Base-by-base conservation (phyloP, 2,797 vertebrate genomes). In the Amphiprion clarkii region DNA sequence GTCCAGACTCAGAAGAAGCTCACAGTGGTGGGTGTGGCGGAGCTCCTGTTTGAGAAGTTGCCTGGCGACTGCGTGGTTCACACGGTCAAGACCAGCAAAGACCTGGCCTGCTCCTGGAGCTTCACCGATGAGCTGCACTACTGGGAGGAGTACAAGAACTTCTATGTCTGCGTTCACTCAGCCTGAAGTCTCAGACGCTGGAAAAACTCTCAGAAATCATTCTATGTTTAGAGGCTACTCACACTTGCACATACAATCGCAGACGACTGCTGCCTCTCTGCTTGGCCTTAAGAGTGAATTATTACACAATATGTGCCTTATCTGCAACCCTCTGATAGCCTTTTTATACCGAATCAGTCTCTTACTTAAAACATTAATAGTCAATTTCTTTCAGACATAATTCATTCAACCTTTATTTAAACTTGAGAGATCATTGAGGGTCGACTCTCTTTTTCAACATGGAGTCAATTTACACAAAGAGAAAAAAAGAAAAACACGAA, bases 91-190 rank as follows among this genome's bases (percentile, higher is more conserved):
- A 87, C 54, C 52, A 48, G 70, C 87, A 93, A 82, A 76, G 94
- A 95, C 6, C 82, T 95, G 70, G 94, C 67, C 76, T 92, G 83
- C 61, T 82, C 76, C 72, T 93, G 85, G 85, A 96, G 93, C 90
- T 95, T 96, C 79, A 17, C 25, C 0, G 91, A 93, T 0, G 92
- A 95, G 57, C 90, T 94, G 7, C 94, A 95, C 82, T 95, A 93
- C 91, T 95, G 93, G 94, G 90, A 92, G 69, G 78, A 92, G 58
- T 88, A 92, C 55, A 94, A 93, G 19, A 93, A 89, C 64, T 42
- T 95, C 58, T 90, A 78, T 48, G 87, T 96, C 40, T 95, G 95
- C 14, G 88, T 92, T 69, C 95, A 96, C 88, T 94, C 93, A 0
- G 90, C 94, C 11, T 96, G 75, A 94, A 13, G 23, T 36, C 14